Evolutionary conservation across 2,888 invertebrate genomes (phyloP).

Genomic region (Campoplex nolae): DNA sequence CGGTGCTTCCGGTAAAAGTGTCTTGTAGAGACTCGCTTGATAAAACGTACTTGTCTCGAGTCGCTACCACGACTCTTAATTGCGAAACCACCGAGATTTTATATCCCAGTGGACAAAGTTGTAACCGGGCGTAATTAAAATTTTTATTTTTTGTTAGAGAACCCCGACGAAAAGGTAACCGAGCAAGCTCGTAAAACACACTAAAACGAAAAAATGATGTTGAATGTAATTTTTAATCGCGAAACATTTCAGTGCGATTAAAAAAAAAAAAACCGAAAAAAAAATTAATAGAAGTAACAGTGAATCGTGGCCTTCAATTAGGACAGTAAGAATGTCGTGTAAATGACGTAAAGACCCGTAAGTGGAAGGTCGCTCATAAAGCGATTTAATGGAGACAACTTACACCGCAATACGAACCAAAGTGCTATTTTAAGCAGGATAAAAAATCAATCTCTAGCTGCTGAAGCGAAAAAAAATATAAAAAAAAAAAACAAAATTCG

Average conservation of each 20-base stretch:
- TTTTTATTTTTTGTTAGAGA: neutral
- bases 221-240: neutral
- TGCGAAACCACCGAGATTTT: neutral
- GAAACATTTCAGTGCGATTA: neutral
- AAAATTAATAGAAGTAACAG: neutral
- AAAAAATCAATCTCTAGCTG: slow-evolving; percentile 31
- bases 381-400: neutral
- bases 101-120: neutral
- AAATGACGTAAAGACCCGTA: neutral
- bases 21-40: too few relatives aligned
- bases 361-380: neutral
- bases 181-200: too few relatives aligned
- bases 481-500: neutral
- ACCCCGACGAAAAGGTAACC: too few relatives aligned
- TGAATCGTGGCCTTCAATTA: neutral
- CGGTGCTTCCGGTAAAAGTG: too few relatives aligned
- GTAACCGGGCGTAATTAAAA: neutral
- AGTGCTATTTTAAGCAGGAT: neutral
- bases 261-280: neutral
- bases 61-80: too few relatives aligned
- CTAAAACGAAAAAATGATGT: neutral
- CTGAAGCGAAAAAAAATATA: neutral
- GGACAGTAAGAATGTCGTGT: neutral
- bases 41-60: too few relatives aligned
- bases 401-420: neutral